Evolutionary conservation across 2,888 invertebrate genomes (phyloP).

Genomic region (Meghimatium bilineatum): DNA sequence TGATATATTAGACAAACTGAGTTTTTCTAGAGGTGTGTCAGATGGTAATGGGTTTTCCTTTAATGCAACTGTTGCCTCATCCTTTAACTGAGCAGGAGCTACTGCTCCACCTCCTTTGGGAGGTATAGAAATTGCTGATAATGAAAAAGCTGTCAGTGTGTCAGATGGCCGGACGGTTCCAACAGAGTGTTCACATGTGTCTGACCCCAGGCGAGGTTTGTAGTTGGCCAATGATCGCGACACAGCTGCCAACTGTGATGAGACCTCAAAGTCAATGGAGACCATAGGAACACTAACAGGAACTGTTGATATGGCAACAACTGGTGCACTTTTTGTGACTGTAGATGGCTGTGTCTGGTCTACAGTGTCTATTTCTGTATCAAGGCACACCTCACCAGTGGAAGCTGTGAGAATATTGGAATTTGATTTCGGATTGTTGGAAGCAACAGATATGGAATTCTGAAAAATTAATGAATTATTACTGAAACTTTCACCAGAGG

Average conservation of each 20-base stretch:
- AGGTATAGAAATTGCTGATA: slow-evolving; percentile 16
- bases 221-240: slow-evolving; percentile 46
- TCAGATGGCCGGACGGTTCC: slow-evolving; percentile 32
- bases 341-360: not conserved
- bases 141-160: slow-evolving; percentile 29
- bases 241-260: slow-evolving; percentile 40
- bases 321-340: not conserved
- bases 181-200: slow-evolving; percentile 8
- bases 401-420: slow-evolving; percentile 49
- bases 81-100: not conserved
- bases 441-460: not conserved
- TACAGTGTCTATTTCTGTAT: slow-evolving; percentile 16
- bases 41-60: not conserved
- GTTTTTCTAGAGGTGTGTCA: not conserved
- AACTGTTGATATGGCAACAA: not conserved
- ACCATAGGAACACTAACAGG: not conserved
- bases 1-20: not conserved
- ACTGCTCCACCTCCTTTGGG: not conserved
- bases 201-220: slow-evolving; percentile 48
- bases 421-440: slow-evolving; percentile 16
- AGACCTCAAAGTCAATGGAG: slow-evolving; percentile 33
- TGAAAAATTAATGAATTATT: not conserved
- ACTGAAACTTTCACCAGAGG: not conserved
- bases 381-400: slow-evolving; percentile 53
- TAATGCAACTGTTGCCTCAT: not conserved